Percentiles rank a stretch among this genome's conserved stretches.
These are phyloP conservation scores for Zophobas morio DNA, from an alignment of 1,140 invertebrate genomes.

Conservation along the genomic window DNA sequence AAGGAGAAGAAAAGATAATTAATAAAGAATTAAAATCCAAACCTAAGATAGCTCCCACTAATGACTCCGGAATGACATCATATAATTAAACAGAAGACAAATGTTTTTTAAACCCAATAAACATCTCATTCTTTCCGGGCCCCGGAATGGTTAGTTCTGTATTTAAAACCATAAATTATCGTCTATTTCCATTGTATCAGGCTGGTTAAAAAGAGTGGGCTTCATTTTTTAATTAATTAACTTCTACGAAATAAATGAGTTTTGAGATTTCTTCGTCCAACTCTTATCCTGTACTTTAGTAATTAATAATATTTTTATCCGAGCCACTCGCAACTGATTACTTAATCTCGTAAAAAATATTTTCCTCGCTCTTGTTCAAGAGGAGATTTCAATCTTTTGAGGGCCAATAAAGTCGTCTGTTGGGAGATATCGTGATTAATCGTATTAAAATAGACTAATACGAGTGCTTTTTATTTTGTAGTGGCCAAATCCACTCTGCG, in stretches of 20 bases:
- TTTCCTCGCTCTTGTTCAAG: conserved; percentile 8
- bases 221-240: conserved; percentile 57
- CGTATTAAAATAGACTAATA: conserved; percentile 46
- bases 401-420: conserved; percentile 43
- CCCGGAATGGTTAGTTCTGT: conserved; percentile 32
- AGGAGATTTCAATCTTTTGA: conserved; percentile 32
- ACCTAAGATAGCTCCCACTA: conserved; percentile 37
- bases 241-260: conserved; percentile 54
- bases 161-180: conserved; percentile 50
- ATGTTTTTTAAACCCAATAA: conserved; percentile 54
- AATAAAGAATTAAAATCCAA: conserved; percentile 43
- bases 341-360: conserved; percentile 38
- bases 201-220: conserved; percentile 35
- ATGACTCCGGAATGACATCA: conserved; percentile 52
- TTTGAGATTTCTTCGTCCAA: conserved; percentile 50
- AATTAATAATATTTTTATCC: conserved; percentile 57
- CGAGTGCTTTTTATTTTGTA: conserved; percentile 46
- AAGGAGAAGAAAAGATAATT: conserved; percentile 39
- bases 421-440: conserved; percentile 46
- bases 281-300: conserved; percentile 48
- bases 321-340: conserved; percentile 37
- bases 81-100: conserved; percentile 57
- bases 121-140: conserved; percentile 46
- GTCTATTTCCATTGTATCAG: conserved; percentile 45
- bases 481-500: conserved; percentile 46